phyloP scores from a whole-genome alignment of 2,797 vertebrate genomes.

The Cossypha caffra region DNA sequence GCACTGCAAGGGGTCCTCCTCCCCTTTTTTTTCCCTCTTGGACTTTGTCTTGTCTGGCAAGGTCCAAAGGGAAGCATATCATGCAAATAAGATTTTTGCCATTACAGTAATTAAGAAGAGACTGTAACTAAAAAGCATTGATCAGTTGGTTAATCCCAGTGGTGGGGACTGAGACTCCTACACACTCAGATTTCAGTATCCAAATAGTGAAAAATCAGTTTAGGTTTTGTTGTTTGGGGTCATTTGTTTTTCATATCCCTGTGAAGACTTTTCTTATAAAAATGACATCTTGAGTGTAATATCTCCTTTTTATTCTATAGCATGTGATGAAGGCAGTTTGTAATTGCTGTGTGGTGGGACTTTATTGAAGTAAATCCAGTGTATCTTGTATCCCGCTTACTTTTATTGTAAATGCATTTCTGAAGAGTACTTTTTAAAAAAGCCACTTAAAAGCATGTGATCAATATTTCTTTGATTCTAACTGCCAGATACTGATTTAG shows the following conservation, averaged over 20 bases:
- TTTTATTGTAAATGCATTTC: constrained; percentile 29
- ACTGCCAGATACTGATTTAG: constrained; percentile 1
- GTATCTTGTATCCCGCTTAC: background rate
- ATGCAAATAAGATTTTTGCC: background rate
- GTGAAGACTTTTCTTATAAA: background rate
- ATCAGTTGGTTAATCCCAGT: background rate
- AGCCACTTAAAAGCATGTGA: constrained; percentile 40
- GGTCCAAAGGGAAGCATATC: background rate
- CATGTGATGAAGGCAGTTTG: background rate
- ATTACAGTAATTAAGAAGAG: background rate
- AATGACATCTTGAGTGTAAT: background rate
- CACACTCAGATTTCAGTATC: background rate
- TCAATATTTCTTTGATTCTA: constrained; percentile 52
- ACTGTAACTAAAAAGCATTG: background rate
- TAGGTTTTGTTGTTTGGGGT: background rate
- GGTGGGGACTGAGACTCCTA: background rate
- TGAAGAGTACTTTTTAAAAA: background rate
- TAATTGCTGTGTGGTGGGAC: background rate
- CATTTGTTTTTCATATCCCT: background rate
- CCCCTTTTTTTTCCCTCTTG: background rate
- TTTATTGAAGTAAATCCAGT: background rate
- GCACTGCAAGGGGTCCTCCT: accelerated
- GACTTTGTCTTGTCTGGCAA: background rate
- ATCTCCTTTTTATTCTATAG: background rate
- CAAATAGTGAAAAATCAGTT: background rate